Conservation (phyloP, 1,140 invertebrate species). For the Melanaphis sacchari region DNA sequence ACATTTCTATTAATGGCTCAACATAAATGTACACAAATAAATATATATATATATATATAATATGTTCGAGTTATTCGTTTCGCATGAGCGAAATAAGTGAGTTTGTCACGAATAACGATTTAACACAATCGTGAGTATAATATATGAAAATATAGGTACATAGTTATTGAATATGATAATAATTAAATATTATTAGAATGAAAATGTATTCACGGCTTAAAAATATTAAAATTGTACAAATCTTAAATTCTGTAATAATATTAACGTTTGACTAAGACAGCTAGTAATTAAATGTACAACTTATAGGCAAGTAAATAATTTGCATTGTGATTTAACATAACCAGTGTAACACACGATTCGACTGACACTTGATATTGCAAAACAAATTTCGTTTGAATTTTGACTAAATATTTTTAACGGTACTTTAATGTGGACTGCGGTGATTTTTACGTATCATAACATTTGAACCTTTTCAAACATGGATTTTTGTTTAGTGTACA, state of each 20-base stretch:
- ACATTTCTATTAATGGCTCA: neutral
- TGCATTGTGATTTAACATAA: neutral
- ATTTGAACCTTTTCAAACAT: neutral
- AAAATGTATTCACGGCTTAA: neutral
- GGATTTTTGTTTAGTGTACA: neutral
- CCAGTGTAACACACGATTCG: neutral
- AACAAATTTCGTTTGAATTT: conserved; percentile 12
- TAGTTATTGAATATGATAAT: neutral
- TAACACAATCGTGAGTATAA: neutral
- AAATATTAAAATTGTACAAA: neutral
- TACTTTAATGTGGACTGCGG: neutral
- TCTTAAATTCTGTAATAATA: neutral
- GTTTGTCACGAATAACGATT: neutral
- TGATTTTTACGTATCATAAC: neutral
- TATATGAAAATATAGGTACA: neutral
- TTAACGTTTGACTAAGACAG: neutral
- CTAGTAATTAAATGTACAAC: neutral
- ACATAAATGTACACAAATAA: neutral
- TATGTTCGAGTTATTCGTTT: neutral
- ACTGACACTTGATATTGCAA: neutral
- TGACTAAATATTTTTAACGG: neutral
- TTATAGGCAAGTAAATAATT: neutral
- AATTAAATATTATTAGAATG: neutral
- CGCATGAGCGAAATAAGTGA: neutral
- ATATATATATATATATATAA: neutral